These are phyloP conservation scores for Circus cinereus DNA, from an alignment of 2,797 vertebrate genomes.

Conservation along the genomic window DNA sequence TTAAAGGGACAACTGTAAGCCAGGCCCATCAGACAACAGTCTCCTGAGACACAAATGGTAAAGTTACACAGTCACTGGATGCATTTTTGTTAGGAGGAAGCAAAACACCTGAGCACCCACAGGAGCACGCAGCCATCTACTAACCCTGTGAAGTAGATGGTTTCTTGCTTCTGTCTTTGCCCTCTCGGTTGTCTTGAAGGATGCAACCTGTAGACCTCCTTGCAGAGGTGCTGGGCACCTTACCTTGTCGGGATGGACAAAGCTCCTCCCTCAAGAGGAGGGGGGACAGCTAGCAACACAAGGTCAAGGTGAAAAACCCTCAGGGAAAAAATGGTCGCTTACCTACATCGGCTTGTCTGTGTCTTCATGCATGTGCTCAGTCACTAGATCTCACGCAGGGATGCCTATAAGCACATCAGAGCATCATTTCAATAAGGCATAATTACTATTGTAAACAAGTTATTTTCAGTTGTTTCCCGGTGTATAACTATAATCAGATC, in stretches of 20 bases:
- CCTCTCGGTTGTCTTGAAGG: not conserved
- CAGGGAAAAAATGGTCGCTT: not conserved
- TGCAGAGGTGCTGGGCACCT: not conserved
- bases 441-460: not conserved
- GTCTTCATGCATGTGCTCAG: not conserved
- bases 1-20: not conserved
- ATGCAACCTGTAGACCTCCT: not conserved
- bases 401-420: not conserved
- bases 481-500: not conserved
- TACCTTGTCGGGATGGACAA: not conserved
- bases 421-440: not conserved
- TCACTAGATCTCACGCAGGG: not conserved
- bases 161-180: not conserved
- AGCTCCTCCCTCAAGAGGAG: not conserved
- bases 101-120: not conserved
- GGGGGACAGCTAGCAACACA: not conserved
- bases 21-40: not conserved
- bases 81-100: not conserved
- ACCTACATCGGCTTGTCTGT: not conserved
- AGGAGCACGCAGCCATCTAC: fast-evolving
- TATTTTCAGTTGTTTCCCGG: not conserved
- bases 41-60: not conserved
- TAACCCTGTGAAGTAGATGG: not conserved
- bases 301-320: not conserved
- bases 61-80: not conserved